These are phyloP conservation scores for Calonectris borealis DNA, from an alignment of 2,113 vertebrate species.

Conservation along the genomic window DNA sequence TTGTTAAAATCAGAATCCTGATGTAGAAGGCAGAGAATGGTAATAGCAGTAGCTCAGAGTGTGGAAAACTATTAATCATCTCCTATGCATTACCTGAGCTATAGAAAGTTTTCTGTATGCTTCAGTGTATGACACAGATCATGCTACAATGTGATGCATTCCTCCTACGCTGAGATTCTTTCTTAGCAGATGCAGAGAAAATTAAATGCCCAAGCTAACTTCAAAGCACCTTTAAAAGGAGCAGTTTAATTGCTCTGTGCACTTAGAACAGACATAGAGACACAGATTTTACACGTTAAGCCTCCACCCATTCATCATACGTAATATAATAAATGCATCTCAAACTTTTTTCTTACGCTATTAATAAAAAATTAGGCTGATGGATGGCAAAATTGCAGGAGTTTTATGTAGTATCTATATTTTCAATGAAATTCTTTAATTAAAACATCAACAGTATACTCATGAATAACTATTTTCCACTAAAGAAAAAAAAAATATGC, in stretches of 20 bases:
- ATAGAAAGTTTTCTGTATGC: neutral
- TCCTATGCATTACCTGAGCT: neutral
- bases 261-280: neutral
- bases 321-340: neutral
- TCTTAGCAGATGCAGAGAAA: neutral
- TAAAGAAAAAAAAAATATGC: neutral
- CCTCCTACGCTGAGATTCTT: neutral
- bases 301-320: neutral
- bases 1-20: neutral
- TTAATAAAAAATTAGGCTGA: neutral
- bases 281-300: neutral
- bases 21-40: neutral
- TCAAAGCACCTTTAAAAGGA: neutral
- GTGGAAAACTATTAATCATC: neutral
- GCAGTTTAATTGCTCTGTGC: neutral
- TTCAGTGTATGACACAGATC: neutral
- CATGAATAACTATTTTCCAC: neutral
- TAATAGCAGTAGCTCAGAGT: neutral
- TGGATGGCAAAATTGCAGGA: neutral
- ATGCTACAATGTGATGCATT: accelerated
- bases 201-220: neutral
- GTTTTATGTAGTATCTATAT: neutral
- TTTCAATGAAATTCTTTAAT: neutral
- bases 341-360: neutral
- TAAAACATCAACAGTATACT: neutral